phyloP scores from a whole-genome alignment of 2,888 invertebrate species.

The Sipha maydis region DNA sequence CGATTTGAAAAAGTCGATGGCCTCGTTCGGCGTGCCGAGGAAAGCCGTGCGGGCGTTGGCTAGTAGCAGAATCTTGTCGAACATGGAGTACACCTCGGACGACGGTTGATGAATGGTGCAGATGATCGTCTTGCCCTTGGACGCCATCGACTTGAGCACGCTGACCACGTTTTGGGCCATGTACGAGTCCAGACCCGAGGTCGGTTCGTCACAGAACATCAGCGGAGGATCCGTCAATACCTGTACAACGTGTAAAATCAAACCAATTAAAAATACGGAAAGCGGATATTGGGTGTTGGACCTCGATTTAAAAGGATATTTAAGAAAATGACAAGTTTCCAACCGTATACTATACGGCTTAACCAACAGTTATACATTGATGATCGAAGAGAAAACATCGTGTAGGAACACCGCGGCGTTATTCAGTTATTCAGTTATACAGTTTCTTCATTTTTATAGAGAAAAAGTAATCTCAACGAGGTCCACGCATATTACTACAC shows the following conservation, averaged over 20 bases:
- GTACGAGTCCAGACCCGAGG: conserved; percentile 94
- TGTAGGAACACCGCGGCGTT: no score
- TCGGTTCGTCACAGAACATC: conserved; percentile 97
- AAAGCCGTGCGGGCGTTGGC: conserved; percentile 92
- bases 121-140: conserved; percentile 85
- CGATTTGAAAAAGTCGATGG: conserved; percentile 83
- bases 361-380: no score
- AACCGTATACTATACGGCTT: no score
- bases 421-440: no score
- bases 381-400: no score
- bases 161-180: conserved; percentile 95
- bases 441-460: no score
- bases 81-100: conserved; percentile 88
- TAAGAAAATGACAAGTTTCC: no score
- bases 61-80: conserved; percentile 88
- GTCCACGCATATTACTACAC: no score
- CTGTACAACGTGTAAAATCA: conserved; percentile 65
- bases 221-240: conserved; percentile 93
- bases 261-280: no score
- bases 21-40: conserved; percentile 82
- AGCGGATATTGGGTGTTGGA: no score
- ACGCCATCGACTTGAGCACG: conserved; percentile 69
- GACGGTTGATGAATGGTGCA: conserved; percentile 96
- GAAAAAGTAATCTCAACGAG: no score
- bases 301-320: no score